Conservation (phyloP, 2,888 invertebrate genomes). For the Lepeophtheirus nordmannii region DNA sequence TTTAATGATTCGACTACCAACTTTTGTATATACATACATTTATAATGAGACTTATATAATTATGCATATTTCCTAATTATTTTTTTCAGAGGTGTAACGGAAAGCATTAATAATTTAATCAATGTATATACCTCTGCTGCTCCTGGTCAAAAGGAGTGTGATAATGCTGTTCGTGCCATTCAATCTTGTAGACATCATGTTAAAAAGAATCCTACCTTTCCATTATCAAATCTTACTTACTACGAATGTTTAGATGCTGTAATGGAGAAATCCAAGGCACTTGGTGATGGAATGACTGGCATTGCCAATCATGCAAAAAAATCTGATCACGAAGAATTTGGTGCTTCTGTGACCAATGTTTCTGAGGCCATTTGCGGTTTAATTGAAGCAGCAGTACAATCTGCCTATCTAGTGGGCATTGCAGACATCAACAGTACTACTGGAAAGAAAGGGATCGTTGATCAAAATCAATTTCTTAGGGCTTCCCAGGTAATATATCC, state of each 20-base stretch:
- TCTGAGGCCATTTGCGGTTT: conserved; percentile 76
- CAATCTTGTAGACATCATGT: conserved; percentile 59
- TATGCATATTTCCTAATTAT: no score
- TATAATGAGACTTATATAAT: no score
- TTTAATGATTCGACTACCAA: no score
- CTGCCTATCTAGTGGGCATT: conserved; percentile 84
- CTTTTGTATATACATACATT: no score
- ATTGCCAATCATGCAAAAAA: conserved; percentile 82
- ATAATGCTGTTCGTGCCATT: conserved; percentile 81
- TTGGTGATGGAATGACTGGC: conserved; percentile 80
- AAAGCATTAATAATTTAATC: conserved; percentile 76
- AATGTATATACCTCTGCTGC: conserved; percentile 74
- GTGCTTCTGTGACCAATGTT: conserved; percentile 62
- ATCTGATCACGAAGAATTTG: conserved; percentile 67
- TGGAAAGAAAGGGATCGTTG: conserved; percentile 72
- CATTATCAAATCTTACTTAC: conserved; percentile 71
- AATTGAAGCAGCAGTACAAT: conserved; percentile 82
- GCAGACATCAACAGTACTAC: conserved; percentile 77
- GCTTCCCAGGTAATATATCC: conserved; percentile 47
- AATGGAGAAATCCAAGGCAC: conserved; percentile 66
- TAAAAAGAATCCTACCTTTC: conserved; percentile 68
- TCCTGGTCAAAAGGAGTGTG: conserved; percentile 91
- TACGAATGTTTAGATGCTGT: conserved; percentile 83
- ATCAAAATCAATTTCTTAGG: conserved; percentile 69
- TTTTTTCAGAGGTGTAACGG: conserved; percentile 56